These are phyloP conservation scores for Platycnemis pennipes DNA, from an alignment of 2,888 invertebrate genomes.

Conservation along the genomic window DNA sequence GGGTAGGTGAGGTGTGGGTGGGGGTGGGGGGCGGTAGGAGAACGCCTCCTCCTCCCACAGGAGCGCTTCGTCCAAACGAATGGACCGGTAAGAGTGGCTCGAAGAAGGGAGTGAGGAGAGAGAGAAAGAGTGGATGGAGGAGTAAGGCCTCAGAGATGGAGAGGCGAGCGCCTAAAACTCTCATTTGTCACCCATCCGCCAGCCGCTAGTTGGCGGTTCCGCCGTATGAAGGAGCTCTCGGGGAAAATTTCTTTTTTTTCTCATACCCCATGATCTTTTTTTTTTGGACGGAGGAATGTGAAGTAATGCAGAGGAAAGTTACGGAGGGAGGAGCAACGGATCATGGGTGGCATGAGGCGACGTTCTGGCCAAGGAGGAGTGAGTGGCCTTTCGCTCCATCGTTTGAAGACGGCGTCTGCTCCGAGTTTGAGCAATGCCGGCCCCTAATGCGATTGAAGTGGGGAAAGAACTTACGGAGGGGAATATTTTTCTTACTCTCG, in stretches of 20 bases:
- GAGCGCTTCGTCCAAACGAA: conserved; percentile 51
- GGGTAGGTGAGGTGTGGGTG: too few species aligned
- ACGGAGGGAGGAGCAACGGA: neutral
- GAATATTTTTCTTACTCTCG: neutral
- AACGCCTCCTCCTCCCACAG: neutral
- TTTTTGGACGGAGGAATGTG: conserved; percentile 14
- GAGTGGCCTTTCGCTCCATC: neutral
- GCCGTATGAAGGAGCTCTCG: conserved; percentile 5
- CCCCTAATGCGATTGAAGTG: conserved; percentile 32
- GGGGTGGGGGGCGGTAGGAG: neutral
- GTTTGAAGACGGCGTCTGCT: neutral
- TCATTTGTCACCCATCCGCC: conserved; percentile 56
- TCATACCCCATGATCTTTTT: neutral
- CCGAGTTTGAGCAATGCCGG: conserved; percentile 39
- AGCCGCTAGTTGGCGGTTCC: conserved; percentile 38
- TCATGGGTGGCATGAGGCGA: neutral
- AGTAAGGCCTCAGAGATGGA: neutral
- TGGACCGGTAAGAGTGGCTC: conserved; percentile 20
- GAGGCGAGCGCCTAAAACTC: conserved; percentile 1
- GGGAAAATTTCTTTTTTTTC: neutral
- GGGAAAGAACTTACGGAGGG: neutral
- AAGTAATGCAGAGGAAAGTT: conserved; percentile 38
- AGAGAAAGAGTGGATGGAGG: neutral
- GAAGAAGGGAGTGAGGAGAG: neutral
- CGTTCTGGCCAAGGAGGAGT: neutral